Evolutionary conservation across 1,140 invertebrate species (phyloP).

Genomic region (Orussus abietinus): DNA sequence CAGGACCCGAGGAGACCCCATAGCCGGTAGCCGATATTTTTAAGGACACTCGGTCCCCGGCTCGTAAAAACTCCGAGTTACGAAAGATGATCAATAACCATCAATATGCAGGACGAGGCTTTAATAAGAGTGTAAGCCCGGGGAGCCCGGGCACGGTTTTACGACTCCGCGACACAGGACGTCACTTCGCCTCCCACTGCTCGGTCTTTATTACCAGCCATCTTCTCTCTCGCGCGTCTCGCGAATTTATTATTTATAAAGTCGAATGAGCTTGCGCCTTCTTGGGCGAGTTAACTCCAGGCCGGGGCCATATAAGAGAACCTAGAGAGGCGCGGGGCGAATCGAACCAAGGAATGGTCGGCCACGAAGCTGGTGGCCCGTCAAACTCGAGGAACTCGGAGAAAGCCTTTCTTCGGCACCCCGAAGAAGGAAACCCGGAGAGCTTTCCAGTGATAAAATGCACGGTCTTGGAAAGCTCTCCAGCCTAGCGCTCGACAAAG

Average conservation of each 20-base stretch:
- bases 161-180: constrained; percentile 47
- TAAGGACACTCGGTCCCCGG: too few species aligned
- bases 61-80: constrained; percentile 5
- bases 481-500: too few species aligned
- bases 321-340: too few species aligned
- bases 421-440: too few species aligned
- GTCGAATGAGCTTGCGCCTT: constrained; percentile 30
- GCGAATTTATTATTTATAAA: constrained; percentile 52
- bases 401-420: too few species aligned
- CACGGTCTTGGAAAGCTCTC: too few species aligned
- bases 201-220: constrained; percentile 43
- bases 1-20: too few species aligned
- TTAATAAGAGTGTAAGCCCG: constrained; percentile 44
- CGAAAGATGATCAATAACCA: constrained; percentile 41
- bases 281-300: constrained; percentile 9
- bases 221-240: constrained; percentile 28
- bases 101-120: constrained; percentile 43
- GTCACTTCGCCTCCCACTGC: constrained; percentile 44
- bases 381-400: too few species aligned
- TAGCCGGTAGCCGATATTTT: too few species aligned
- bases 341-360: too few species aligned
- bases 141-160: constrained; percentile 40
- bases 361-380: too few species aligned
- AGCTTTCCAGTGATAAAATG: too few species aligned
- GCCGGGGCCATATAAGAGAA: constrained; percentile 9